Percentiles rank a stretch among this genome's conserved stretches.
phyloP scores from a whole-genome alignment of 2,888 invertebrate species.

The Phengaris alcon region DNA sequence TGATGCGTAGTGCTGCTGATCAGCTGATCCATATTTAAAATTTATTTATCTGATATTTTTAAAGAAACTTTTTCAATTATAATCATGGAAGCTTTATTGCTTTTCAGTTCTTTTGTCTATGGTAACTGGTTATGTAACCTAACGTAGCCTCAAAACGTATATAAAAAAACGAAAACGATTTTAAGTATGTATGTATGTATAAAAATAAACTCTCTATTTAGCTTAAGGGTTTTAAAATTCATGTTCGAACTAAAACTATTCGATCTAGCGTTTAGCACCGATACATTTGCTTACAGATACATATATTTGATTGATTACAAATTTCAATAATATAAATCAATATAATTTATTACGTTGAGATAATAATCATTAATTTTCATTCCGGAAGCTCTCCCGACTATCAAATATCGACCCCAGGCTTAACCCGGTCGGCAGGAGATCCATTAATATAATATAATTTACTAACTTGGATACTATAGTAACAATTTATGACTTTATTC shows the following conservation, averaged over 20 bases:
- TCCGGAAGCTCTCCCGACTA: neutral
- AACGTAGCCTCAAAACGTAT: too few relatives aligned
- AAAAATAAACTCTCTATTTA: too few relatives aligned
- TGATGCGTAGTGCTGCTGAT: neutral
- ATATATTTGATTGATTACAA: neutral
- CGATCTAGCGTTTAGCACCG: neutral
- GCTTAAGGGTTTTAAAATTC: too few relatives aligned
- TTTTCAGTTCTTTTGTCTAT: neutral
- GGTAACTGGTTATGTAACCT: neutral
- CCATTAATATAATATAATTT: too few relatives aligned
- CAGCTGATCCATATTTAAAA: too few relatives aligned
- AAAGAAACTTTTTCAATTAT: neutral
- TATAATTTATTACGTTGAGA: conserved; percentile 4
- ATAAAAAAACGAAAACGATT: too few relatives aligned
- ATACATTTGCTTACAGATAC: neutral
- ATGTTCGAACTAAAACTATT: neutral
- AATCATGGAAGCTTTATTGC: neutral
- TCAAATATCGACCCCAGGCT: neutral
- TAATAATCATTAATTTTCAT: neutral
- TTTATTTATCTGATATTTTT: too few relatives aligned
- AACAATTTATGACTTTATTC: too few relatives aligned
- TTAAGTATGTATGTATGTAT: too few relatives aligned
- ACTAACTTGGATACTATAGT: too few relatives aligned
- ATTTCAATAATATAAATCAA: neutral
- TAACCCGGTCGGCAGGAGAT: neutral